These are phyloP conservation scores for Plumapathes pennacea DNA, from an alignment of 92 coral and sea anemone species.

Conservation along the genomic window DNA sequence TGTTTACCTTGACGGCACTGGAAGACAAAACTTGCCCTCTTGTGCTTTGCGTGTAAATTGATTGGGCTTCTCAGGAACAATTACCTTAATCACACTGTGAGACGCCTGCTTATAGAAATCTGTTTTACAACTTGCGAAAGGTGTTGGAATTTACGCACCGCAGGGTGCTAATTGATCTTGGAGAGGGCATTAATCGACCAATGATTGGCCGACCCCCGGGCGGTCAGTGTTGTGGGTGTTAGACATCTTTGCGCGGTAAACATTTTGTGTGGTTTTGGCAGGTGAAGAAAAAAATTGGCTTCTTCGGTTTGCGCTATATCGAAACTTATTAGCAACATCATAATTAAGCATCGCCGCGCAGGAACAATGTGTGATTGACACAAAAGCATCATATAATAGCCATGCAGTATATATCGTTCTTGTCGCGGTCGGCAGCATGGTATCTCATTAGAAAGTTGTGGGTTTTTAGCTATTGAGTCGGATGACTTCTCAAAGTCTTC, in stretches of 20 bases:
- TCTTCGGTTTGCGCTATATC: slow-evolving; percentile 22
- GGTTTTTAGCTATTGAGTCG: no score
- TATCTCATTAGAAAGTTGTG: no score
- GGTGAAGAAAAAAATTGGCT: slow-evolving; percentile 37
- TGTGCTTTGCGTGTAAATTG: slow-evolving; percentile 67
- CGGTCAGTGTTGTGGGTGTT: no score
- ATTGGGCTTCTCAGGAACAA: slow-evolving; percentile 76
- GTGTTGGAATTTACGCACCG: slow-evolving; percentile 58
- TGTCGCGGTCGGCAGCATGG: no score
- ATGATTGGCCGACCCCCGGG: slow-evolving; percentile 59
- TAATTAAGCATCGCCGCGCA: no score
- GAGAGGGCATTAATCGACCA: slow-evolving; percentile 18
- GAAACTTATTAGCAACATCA: slow-evolving; percentile 21
- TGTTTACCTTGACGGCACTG: slow-evolving; percentile 47
- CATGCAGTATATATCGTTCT: no score
- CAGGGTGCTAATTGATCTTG: slow-evolving; percentile 63
- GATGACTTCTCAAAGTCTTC: no score
- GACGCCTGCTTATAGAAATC: slow-evolving; percentile 46
- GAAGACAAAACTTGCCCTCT: slow-evolving; percentile 38
- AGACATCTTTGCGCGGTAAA: slow-evolving; percentile 2
- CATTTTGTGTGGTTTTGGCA: slow-evolving; percentile 16
- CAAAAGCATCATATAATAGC: no score
- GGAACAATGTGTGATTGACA: no score
- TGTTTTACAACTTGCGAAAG: slow-evolving; percentile 65
- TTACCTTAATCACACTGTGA: slow-evolving; percentile 65